phyloP scores from a whole-genome alignment of 2,113 vertebrate genomes.

The Psephotus haematonotus region DNA sequence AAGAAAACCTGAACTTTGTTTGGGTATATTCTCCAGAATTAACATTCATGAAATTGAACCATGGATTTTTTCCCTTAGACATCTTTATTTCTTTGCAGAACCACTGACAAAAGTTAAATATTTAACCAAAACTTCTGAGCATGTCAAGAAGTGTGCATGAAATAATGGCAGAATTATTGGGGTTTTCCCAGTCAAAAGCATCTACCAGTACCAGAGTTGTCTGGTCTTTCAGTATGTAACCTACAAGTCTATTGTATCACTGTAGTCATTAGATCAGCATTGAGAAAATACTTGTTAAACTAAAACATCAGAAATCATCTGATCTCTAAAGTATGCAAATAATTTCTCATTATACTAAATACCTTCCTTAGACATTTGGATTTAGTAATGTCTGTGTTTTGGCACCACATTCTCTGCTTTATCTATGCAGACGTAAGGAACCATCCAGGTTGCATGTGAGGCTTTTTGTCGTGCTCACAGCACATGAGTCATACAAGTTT shows the following conservation, averaged over 20 bases:
- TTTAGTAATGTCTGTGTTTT: neutral
- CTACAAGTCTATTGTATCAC: neutral
- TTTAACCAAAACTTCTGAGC: neutral
- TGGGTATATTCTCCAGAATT: neutral
- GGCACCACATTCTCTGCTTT: neutral
- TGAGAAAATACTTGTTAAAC: neutral
- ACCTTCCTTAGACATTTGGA: neutral
- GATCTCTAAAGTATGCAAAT: neutral
- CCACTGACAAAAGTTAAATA: neutral
- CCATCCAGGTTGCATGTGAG: neutral
- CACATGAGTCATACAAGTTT: neutral
- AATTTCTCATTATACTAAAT: neutral
- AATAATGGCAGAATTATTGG: neutral
- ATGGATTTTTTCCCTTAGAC: neutral
- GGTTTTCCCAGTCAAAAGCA: neutral
- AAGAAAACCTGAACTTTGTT: neutral
- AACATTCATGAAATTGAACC: neutral
- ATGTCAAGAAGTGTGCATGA: neutral
- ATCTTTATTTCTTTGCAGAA: neutral
- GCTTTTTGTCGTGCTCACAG: slow-evolving; percentile 40
- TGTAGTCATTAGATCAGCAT: neutral
- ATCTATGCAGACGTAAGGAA: neutral
- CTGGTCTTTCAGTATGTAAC: neutral
- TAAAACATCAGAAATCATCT: neutral
- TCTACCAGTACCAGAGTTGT: neutral